phyloP scores from a whole-genome alignment of 2,888 invertebrate genomes.

The Merodon equestris region DNA sequence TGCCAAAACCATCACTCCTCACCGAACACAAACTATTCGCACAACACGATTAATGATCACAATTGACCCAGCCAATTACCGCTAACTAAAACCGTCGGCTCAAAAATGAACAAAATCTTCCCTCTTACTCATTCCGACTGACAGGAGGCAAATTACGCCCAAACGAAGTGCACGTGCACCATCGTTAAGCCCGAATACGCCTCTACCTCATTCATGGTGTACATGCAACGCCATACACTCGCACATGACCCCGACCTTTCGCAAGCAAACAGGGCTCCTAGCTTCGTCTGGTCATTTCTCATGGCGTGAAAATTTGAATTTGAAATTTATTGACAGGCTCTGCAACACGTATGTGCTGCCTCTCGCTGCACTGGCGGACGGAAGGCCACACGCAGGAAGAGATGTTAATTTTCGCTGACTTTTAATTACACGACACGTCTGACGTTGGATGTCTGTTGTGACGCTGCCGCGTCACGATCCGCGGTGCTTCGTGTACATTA shows the following conservation, averaged over 20 bases:
- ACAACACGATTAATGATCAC: constrained; percentile 52
- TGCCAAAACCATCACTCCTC: constrained; percentile 37
- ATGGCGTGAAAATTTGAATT: constrained; percentile 64
- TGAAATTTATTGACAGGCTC: constrained; percentile 56
- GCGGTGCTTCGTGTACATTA: background rate
- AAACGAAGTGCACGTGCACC: constrained; percentile 42
- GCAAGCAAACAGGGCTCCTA: constrained; percentile 12
- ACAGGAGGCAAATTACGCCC: constrained; percentile 58
- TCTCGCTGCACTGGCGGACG: background rate
- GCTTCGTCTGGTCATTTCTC: constrained; percentile 17
- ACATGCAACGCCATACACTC: background rate
- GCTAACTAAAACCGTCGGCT: constrained; percentile 50
- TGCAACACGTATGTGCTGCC: background rate
- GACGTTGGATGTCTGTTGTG: constrained; percentile 1
- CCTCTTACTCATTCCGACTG: constrained; percentile 36
- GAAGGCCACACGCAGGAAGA: constrained; percentile 60
- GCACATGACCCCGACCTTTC: constrained; percentile 50
- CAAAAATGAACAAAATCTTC: constrained; percentile 51
- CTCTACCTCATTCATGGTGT: background rate
- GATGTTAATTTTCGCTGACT: constrained; percentile 59
- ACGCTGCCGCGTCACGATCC: constrained; percentile 21
- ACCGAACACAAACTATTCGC: constrained; percentile 10
- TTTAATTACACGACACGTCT: constrained; percentile 63
- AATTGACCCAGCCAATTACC: constrained; percentile 61
- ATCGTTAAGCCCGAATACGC: background rate